Evolutionary conservation across 1,140 invertebrate species (phyloP).

Genomic region (Sesamia nonagrioides): DNA sequence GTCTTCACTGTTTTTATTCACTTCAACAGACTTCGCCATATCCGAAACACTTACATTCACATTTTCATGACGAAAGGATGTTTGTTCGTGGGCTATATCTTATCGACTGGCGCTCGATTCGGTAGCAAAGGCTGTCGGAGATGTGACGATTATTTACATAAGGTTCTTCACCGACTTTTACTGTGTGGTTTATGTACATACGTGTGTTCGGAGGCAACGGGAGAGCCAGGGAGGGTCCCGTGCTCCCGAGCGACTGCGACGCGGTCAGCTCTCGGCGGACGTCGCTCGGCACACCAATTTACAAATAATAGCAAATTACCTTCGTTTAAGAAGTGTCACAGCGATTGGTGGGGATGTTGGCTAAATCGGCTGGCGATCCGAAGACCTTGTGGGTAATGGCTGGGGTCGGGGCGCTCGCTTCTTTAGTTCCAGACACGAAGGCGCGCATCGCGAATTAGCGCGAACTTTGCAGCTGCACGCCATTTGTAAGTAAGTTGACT

Average conservation of each 20-base stretch:
- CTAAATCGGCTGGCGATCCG: conserved; percentile 84
- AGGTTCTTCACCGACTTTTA: conserved; percentile 54
- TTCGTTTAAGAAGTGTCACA: conserved; percentile 86
- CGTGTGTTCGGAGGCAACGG: conserved; percentile 66
- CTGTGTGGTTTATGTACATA: conserved; percentile 50
- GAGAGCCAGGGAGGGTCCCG: conserved; percentile 74
- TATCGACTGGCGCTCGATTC: conserved; percentile 82
- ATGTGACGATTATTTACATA: conserved; percentile 80
- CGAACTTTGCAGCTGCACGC: conserved; percentile 53
- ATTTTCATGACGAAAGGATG: conserved; percentile 70
- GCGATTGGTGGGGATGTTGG: conserved; percentile 85
- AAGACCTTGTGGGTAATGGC: conserved; percentile 84
- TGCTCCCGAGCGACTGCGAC: conserved; percentile 79
- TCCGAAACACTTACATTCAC: conserved; percentile 65
- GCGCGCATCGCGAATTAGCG: conserved; percentile 71
- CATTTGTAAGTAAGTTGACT: conserved; percentile 67
- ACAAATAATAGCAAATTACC: conserved; percentile 87
- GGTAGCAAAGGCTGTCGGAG: conserved; percentile 64
- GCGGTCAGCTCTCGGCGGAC: conserved; percentile 72
- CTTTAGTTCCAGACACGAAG: conserved; percentile 74
- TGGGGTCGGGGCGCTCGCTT: conserved; percentile 71
- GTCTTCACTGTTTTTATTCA: conserved; percentile 81
- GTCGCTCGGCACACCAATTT: conserved; percentile 83
- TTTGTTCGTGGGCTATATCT: conserved; percentile 76
- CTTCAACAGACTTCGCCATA: conserved; percentile 76